Percentiles rank a stretch among this genome's conserved stretches.
These are phyloP conservation scores for Leptonema lineaticorne DNA, from an alignment of 1,140 invertebrate genomes.

Conservation along the genomic window DNA sequence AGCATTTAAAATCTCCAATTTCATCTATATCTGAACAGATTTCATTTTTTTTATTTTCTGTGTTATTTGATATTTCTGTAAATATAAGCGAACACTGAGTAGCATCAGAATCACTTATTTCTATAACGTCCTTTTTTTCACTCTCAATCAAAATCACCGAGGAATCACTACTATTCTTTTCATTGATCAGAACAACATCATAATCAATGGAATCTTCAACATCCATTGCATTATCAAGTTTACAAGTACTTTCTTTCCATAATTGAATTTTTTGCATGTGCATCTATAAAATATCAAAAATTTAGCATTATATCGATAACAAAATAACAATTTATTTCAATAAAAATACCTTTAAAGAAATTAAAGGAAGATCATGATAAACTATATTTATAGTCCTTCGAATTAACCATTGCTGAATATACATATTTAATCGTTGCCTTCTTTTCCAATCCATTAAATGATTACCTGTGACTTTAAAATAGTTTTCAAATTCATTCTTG, in stretches of 20 bases:
- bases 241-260: slow-evolving; percentile 3
- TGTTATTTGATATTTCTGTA: too few species aligned
- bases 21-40: too few species aligned
- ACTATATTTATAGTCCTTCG: slow-evolving; percentile 24
- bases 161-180: not conserved
- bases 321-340: not conserved
- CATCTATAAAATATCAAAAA: slow-evolving; percentile 18
- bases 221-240: not conserved
- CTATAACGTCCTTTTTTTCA: not conserved
- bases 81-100: not conserved
- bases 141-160: not conserved
- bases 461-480: not conserved
- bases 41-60: too few species aligned
- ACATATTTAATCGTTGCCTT: slow-evolving; percentile 22
- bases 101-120: slow-evolving; percentile 1
- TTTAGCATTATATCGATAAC: not conserved
- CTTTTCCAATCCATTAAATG: slow-evolving; percentile 22
- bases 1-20: too few species aligned
- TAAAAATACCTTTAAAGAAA: slow-evolving; percentile 22
- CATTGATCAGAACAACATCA: not conserved
- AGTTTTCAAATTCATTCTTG: slow-evolving; percentile 24
- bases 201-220: not conserved
- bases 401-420: slow-evolving; percentile 28
- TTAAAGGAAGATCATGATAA: slow-evolving; percentile 23
- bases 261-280: slow-evolving; percentile 7